These are phyloP conservation scores for Zosterops pallidus DNA, from an alignment of 2,113 vertebrate genomes.

Conservation along the genomic window DNA sequence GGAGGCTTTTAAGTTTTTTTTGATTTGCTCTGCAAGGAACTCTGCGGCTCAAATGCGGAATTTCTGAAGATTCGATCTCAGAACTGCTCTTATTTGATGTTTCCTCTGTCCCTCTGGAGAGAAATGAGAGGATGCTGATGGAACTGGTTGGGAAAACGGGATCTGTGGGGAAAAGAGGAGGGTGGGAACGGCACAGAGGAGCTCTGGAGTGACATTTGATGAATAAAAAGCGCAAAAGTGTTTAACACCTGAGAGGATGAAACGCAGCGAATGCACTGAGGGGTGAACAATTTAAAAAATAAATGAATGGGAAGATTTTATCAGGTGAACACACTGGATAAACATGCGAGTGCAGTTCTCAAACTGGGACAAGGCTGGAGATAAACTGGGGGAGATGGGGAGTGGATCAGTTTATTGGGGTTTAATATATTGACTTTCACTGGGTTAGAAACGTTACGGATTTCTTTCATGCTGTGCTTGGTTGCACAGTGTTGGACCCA, in stretches of 20 bases:
- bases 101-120: conserved; percentile 16
- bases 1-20: conserved; percentile 56
- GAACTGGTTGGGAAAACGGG: not conserved
- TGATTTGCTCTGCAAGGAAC: conserved; percentile 7
- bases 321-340: not conserved
- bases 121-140: not conserved
- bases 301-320: not conserved
- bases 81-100: conserved; percentile 33
- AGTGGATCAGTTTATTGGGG: not conserved
- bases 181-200: not conserved
- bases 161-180: not conserved
- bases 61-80: conserved; percentile 32
- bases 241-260: not conserved
- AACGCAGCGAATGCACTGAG: not conserved
- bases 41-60: not conserved
- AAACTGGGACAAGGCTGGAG: not conserved
- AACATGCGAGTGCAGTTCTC: not conserved
- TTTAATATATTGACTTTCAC: not conserved
- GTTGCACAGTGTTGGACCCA: rapidly evolving
- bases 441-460: rapidly evolving
- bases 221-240: not conserved
- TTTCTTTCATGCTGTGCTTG: not conserved
- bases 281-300: not conserved
- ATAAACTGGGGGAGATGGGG: not conserved
- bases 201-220: not conserved